A percentile compares a stretch with the other conserved stretches of the same genome.
Evolutionary conservation across 2,113 vertebrate species (phyloP).

Genomic region (Sinocyclocheilus anshuiensis): DNA sequence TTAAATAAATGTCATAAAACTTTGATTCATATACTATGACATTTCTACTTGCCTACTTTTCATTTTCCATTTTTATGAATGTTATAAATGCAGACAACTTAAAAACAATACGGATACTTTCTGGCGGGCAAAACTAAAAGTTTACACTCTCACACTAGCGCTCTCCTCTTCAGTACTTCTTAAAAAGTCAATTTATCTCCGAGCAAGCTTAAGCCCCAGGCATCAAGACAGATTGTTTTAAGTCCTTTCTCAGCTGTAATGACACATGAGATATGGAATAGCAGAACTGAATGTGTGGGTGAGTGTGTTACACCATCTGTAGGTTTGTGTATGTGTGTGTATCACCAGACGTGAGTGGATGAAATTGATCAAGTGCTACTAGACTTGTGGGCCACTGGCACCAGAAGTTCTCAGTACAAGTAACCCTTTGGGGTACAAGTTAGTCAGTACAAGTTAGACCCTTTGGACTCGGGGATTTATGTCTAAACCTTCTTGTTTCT

Average conservation of each 20-base stretch:
- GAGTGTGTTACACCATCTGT: constrained; percentile 31
- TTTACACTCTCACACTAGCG: neutral
- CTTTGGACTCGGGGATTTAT: constrained; percentile 1
- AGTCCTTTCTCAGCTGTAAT: constrained; percentile 37
- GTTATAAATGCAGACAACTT: constrained; percentile 1
- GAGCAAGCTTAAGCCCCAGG: neutral
- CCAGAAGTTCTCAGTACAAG: constrained; percentile 15
- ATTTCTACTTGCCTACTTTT: neutral
- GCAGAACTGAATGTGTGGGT: constrained; percentile 10
- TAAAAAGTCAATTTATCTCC: constrained; percentile 29
- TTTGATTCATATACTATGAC: neutral
- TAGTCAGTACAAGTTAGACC: neutral
- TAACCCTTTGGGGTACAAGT: too few relatives aligned
- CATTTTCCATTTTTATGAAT: neutral
- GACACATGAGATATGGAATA: constrained; percentile 42
- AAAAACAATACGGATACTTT: constrained; percentile 23
- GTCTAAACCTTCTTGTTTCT: constrained; percentile 6
- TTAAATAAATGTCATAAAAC: neutral
- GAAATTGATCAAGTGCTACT: constrained; percentile 8
- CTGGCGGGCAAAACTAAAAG: neutral
- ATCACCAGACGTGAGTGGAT: constrained; percentile 16
- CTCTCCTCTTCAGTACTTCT: neutral
- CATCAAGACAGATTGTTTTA: constrained; percentile 23
- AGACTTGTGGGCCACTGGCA: constrained; percentile 12
- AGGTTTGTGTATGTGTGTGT: constrained; percentile 21